Conservation (phyloP, 2,888 invertebrate genomes). For the Sinelater perroti region DNA sequence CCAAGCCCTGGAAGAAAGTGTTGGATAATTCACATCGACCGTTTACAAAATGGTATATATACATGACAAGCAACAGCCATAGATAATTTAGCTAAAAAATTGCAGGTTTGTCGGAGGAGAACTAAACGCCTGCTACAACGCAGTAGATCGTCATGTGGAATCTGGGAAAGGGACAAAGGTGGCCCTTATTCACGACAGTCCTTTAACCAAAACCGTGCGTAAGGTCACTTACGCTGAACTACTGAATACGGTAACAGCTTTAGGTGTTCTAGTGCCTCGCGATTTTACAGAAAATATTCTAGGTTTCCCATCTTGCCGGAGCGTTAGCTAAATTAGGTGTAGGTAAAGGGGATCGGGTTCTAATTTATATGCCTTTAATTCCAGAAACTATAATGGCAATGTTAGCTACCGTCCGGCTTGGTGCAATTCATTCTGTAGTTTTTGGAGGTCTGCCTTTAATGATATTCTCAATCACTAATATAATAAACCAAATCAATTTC, state of each 20-base stretch:
- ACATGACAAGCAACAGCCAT: background rate
- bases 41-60: constrained; percentile 86
- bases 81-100: constrained; percentile 12
- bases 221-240: constrained; percentile 85
- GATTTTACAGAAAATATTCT: constrained; percentile 24
- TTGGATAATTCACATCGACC: constrained; percentile 85
- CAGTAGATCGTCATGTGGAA: constrained; percentile 87
- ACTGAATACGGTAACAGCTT: constrained; percentile 74
- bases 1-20: constrained; percentile 83
- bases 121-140: constrained; percentile 92
- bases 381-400: constrained; percentile 91
- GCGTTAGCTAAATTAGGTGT: constrained; percentile 82
- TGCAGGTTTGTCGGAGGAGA: constrained; percentile 88
- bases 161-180: constrained; percentile 79
- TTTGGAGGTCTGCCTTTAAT: constrained; percentile 85
- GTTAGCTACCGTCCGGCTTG: constrained; percentile 86
- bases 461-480: background rate
- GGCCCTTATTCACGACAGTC: constrained; percentile 91
- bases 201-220: constrained; percentile 78
- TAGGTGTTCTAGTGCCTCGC: too few species aligned
- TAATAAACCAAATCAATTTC: constrained; percentile 46
- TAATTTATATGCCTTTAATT: constrained; percentile 95
- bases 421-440: constrained; percentile 93
- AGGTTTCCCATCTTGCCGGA: constrained; percentile 82
- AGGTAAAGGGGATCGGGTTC: constrained; percentile 80